Conservation (phyloP, 2,797 vertebrate genomes). For the Neosalanx taihuensis region DNA sequence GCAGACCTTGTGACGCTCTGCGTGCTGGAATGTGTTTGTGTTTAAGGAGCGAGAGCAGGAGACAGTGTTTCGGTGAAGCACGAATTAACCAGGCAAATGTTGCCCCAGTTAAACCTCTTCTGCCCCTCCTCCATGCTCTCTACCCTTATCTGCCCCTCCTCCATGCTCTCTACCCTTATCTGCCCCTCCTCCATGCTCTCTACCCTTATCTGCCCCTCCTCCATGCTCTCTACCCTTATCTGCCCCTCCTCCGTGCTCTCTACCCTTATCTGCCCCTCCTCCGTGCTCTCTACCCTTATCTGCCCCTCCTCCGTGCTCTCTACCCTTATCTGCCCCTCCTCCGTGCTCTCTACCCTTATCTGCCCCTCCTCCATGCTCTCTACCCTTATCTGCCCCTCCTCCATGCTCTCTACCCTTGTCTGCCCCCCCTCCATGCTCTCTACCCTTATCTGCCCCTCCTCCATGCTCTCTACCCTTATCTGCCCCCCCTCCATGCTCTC, state of each 20-base stretch:
- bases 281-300: too few relatives aligned
- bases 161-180: too few relatives aligned
- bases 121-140: too few relatives aligned
- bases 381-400: background rate
- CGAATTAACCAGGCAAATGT: slow-evolving; percentile 57
- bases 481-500: background rate
- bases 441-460: slow-evolving; percentile 8
- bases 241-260: too few relatives aligned
- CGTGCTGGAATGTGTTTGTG: slow-evolving; percentile 33
- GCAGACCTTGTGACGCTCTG: background rate
- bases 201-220: too few relatives aligned
- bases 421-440: background rate
- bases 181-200: too few relatives aligned
- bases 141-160: too few relatives aligned
- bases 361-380: slow-evolving; percentile 7
- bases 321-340: too few relatives aligned
- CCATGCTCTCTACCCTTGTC: slow-evolving; percentile 2
- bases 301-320: too few relatives aligned
- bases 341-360: too few relatives aligned
- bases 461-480: background rate
- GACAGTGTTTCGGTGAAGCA: slow-evolving; percentile 38
- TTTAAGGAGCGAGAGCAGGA: slow-evolving; percentile 52
- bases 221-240: too few relatives aligned
- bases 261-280: too few relatives aligned
- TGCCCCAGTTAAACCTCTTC: slow-evolving; percentile 61